Evolutionary conservation across 2,113 vertebrate species (phyloP).

Genomic region (Cyprinodon brontotheroides): DNA sequence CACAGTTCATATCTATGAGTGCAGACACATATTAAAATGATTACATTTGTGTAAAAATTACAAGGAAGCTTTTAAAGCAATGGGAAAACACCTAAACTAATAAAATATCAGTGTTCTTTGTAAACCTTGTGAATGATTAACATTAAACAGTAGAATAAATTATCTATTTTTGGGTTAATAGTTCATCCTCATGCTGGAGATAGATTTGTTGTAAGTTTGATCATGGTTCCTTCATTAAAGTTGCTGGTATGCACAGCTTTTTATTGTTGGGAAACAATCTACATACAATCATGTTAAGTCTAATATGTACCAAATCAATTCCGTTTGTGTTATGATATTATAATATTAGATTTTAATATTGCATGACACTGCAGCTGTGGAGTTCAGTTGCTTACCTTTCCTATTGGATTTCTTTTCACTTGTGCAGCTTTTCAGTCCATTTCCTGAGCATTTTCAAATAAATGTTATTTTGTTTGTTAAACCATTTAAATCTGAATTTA

Average conservation of each 20-base stretch:
- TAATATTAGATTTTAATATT: too few species aligned
- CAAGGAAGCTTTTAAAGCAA: background rate
- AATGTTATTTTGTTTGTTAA: background rate
- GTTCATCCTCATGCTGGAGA: background rate
- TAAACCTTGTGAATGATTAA: background rate
- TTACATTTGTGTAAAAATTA: background rate
- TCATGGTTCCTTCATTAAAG: background rate
- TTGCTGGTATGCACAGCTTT: too few species aligned
- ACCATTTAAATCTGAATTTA: background rate
- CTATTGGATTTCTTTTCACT: background rate
- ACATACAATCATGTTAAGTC: too few species aligned
- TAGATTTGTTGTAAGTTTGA: background rate
- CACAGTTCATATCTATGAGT: background rate
- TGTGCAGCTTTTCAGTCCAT: background rate
- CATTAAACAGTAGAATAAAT: background rate
- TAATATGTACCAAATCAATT: too few species aligned
- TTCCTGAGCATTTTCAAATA: background rate
- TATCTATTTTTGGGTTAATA: constrained; percentile 10
- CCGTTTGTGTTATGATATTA: too few species aligned
- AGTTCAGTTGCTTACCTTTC: background rate
- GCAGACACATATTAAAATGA: background rate
- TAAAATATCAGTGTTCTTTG: background rate
- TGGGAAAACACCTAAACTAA: background rate
- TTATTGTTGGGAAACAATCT: too few species aligned
- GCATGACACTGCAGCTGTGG: background rate